Evolutionary conservation across 2,113 vertebrate species (phyloP).

Genomic region (Pleuronectes platessa): DNA sequence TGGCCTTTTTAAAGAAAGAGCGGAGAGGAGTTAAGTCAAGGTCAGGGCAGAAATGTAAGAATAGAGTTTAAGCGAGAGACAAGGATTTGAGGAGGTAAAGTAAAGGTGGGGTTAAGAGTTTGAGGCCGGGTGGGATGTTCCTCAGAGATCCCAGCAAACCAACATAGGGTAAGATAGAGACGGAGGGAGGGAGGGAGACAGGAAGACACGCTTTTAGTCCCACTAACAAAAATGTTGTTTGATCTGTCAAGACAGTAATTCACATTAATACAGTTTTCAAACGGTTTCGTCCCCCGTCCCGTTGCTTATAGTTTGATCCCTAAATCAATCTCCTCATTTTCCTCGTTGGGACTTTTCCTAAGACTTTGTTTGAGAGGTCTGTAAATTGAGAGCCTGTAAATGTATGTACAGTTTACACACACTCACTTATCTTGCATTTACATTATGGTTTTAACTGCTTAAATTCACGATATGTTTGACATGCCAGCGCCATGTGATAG

Average conservation of each 20-base stretch:
- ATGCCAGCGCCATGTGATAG: not conserved
- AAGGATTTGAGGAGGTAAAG: slow-evolving; percentile 42
- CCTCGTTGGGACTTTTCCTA: not conserved
- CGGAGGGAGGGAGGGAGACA: slow-evolving; percentile 26
- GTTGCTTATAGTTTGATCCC: slow-evolving; percentile 39
- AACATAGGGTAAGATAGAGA: slow-evolving; percentile 33
- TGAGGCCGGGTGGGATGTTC: slow-evolving; percentile 48
- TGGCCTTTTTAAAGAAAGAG: slow-evolving; percentile 6
- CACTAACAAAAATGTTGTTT: slow-evolving; percentile 69
- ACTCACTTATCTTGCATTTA: not conserved
- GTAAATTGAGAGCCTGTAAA: slow-evolving; percentile 1
- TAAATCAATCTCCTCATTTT: slow-evolving; percentile 59
- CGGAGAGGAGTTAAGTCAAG: slow-evolving; percentile 1
- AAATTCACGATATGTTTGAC: slow-evolving; percentile 3
- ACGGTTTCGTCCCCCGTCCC: slow-evolving; percentile 48
- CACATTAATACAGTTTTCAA: slow-evolving; percentile 61
- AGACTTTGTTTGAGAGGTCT: slow-evolving; percentile 23
- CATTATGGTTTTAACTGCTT: slow-evolving; percentile 1
- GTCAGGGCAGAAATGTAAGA: slow-evolving; percentile 2
- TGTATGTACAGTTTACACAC: slow-evolving; percentile 23
- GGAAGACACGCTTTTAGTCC: slow-evolving; percentile 58
- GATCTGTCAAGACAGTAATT: slow-evolving; percentile 66
- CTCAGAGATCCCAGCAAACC: slow-evolving; percentile 56
- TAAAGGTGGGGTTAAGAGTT: slow-evolving; percentile 58
- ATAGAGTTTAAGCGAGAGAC: slow-evolving; percentile 17